Evolutionary conservation across 2,888 invertebrate genomes (phyloP).

Genomic region (Chrysopilus asiliformis): DNA sequence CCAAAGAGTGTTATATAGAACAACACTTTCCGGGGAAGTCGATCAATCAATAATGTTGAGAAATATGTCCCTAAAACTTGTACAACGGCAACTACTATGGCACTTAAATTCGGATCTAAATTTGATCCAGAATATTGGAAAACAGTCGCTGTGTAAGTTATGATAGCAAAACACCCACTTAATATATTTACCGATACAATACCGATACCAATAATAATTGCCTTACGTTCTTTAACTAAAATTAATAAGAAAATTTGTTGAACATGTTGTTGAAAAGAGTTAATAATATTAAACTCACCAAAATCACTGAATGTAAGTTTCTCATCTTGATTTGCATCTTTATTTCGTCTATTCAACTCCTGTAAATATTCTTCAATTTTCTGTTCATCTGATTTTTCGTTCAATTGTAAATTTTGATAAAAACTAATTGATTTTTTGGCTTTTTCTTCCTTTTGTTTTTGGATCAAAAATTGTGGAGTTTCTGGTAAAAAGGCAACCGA

Average conservation of each 20-base stretch:
- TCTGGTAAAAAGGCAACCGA: constrained; percentile 12
- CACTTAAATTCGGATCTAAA: constrained; percentile 14
- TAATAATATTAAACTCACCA: constrained; percentile 11
- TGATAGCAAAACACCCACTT: constrained; percentile 14
- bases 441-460: constrained; percentile 6
- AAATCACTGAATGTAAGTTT: constrained; percentile 10
- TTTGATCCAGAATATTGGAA: constrained; percentile 13
- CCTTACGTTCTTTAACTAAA: constrained; percentile 4
- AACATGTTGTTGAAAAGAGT: constrained; percentile 1
- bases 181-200: constrained; percentile 12
- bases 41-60: constrained; percentile 13
- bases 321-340: background rate
- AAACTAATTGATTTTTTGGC: constrained; percentile 13
- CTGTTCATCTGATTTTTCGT: no score
- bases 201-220: constrained; percentile 9
- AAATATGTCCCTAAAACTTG: constrained; percentile 15
- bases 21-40: constrained; percentile 12
- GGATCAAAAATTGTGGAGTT: constrained; percentile 14
- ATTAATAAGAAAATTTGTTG: constrained; percentile 6
- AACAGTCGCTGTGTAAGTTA: constrained; percentile 14
- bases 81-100: constrained; percentile 13
- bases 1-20: constrained; percentile 10
- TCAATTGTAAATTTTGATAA: constrained; percentile 11
- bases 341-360: constrained; percentile 6
- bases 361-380: constrained; percentile 5